Conservation (phyloP, 1,140 invertebrate genomes). For the Eupeodes corollae region DNA sequence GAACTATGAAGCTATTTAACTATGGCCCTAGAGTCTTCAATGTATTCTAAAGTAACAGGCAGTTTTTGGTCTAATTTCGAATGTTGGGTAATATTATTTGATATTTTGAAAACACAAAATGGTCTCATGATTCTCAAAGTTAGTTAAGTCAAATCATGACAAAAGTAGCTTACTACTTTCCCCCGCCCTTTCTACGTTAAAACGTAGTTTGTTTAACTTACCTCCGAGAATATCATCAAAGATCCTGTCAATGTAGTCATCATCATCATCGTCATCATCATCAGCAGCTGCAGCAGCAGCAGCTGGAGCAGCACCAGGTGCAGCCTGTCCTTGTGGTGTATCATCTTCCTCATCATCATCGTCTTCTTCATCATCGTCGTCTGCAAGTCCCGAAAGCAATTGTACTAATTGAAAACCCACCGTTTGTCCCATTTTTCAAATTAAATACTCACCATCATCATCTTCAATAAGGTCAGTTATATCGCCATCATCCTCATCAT, state of each 20-base stretch:
- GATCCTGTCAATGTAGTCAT: slow-evolving; percentile 65
- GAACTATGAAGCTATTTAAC: too few species aligned
- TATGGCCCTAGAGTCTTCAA: too few species aligned
- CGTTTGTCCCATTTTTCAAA: neutral
- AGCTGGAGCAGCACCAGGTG: slow-evolving; percentile 19
- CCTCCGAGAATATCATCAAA: slow-evolving; percentile 72
- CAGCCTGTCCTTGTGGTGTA: slow-evolving; percentile 38
- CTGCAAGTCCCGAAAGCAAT: slow-evolving; percentile 37
- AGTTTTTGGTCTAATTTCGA: too few species aligned
- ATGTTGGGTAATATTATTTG: too few species aligned
- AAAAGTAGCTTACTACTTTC: too few species aligned
- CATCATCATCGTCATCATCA: slow-evolving; percentile 64
- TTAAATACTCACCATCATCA: slow-evolving; percentile 36
- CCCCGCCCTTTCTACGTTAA: too few species aligned
- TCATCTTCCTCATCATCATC: slow-evolving; percentile 41
- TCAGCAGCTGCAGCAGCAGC: slow-evolving; percentile 40
- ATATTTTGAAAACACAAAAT: too few species aligned
- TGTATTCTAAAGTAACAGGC: too few species aligned
- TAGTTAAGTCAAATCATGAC: too few species aligned
- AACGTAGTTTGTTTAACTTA: too few species aligned
- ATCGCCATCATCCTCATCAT: slow-evolving; percentile 48
- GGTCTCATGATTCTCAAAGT: too few species aligned
- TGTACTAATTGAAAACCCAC: neutral
- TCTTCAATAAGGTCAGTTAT: slow-evolving; percentile 47
- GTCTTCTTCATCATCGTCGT: slow-evolving; percentile 55